Evolutionary conservation across 1,140 invertebrate species (phyloP), one percentile per base, ranked within the genome.

Genomic region (Chironomus striatipennis): DNA sequence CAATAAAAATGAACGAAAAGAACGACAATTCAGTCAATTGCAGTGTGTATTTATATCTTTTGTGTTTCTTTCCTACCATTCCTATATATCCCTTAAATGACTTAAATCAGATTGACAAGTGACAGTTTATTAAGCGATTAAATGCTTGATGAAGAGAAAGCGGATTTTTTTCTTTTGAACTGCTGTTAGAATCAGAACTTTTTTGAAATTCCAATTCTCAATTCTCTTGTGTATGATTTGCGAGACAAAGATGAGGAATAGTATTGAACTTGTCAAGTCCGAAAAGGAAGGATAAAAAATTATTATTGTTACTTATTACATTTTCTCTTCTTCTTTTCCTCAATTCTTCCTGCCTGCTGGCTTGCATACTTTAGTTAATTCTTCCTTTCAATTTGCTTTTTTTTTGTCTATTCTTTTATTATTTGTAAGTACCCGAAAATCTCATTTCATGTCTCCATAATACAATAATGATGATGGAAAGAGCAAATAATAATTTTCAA

Each of bases 281-380:
- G 47, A 57, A 57, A 57, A 57, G 47, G 47, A 57, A 57, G 47
- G 47, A 57, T 57, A 57, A 57, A 57, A n/a, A 57, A 57, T 57
- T 57, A n/a, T 57, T n/a, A 57, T n/a, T 57, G 24, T 57, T n/a
- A n/a, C 47, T 57, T n/a, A 57, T 57, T 57, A 12, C n/a, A 57
- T 15, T 57, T 12, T 57, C 15, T 9, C 47, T 12, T n/a, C 47
- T 15, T 57, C n/a, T 57, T n/a, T n/a, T n/a, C n/a, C n/a, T n/a
- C n/a, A n/a, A n/a, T n/a, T 34, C 24, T 34, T 34, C 24, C 24
- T 34, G 24, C 24, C 24, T 34, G 24, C 24, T 34, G 24, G 24
- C 24, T 2, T 34, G 24, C 24, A 34, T 34, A 34, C 24, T 34
- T 34, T 34, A 34, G 24, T 34, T 34, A 34, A 34, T 34, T 34